Evolutionary conservation across 2,113 vertebrate genomes (phyloP), one percentile per base, ranked within the genome.

Genomic region (Gallinago undulata): DNA sequence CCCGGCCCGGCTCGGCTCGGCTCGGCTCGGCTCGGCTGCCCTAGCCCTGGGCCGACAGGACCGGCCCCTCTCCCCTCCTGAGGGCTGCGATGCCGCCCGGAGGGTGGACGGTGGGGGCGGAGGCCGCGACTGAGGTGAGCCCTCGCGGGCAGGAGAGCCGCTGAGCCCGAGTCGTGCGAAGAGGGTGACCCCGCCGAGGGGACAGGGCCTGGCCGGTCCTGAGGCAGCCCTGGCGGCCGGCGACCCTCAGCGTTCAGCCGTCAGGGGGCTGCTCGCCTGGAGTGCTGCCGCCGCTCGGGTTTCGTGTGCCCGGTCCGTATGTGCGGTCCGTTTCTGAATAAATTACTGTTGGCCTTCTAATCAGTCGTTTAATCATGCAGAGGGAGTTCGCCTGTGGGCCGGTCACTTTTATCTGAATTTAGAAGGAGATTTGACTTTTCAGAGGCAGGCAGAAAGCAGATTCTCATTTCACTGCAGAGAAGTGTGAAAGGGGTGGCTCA

Each of bases 391-490:
- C 17, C 47, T 55, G 47, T 21, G 28, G 35, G 31, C 23, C 7
- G 7, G 60, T 50, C 70, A 11, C 62, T 60, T 67, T 43, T n/a
- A 19, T 13, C n/a, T 66, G 76, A 33, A 48, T 51, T 35, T 28
- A 35, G 19, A 45, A 57, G 33, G 41, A 62, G 28, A 53, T 31
- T 37, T 11, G 30, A 18, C 39, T 48, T 1, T 13, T 48, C 21
- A 11, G 25, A 62, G 47, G 41, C 17, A 28, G 47, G 5, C 47
- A 48, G 62, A 43, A 55, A 39, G 19, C 25, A 24, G 8, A 47
- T n/a, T 28, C 15, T 47, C 1, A 0, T 21, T 47, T 19, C 51
- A 14, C 27, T 33, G 53, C 0, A 2, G 41, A 68, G 39, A 47
- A 10, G 39, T 5, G 19, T 35, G 43, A 24, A 13, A 53, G 55